Evolutionary conservation across 2,888 invertebrate genomes (phyloP), one percentile per base, ranked within the genome.

Genomic region (Zhengitettix transpicula): DNA sequence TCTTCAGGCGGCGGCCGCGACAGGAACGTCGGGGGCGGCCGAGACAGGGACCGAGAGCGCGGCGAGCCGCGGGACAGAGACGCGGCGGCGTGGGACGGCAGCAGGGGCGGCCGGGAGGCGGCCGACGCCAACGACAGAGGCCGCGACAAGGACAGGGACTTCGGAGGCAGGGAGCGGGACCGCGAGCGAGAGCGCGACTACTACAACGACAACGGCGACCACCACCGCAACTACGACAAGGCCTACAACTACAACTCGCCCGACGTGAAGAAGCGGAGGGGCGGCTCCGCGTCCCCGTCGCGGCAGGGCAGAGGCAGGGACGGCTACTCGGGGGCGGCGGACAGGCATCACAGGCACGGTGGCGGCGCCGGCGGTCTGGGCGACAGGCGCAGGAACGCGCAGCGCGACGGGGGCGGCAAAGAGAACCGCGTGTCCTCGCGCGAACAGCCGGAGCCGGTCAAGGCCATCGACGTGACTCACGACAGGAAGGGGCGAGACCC

Each of bases 181-280:
- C 59, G 68, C 40, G 69, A 68, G 28, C 67, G 70, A 41, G 68
- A 60, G 12, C 58, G n/a, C n/a, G n/a, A n/a, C n/a, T n/a, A n/a
- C n/a, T n/a, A n/a, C n/a, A n/a, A 60, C 52, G 57, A 60, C 42
- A 58, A 60, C 16, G 12, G 16, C 51, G 60, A 60, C 15, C 55
- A 58, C 15, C 44, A 58, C 9, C 57, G 57, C 14, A 55, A 52
- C 7, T 60, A 60, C 53, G 60, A 60, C 28, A 60, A 60, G 42
- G 40, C 44, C 9, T 60, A 54, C 52, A 44, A 12, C 17, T 60
- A 60, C 52, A 60, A 60, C 42, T 60, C 60, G 10, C 60, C 60
- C 17, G 60, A 60, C 28, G 28, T 1, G 15, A n/a, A n/a, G n/a
- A 60, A 57, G 55, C 57, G 57, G 55, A 52, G 55, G 10, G 15